A percentile compares a stretch with the other conserved stretches of the same genome.
Conservation (phyloP, 2,113 vertebrate species). For the Seriola aureovittata region DNA sequence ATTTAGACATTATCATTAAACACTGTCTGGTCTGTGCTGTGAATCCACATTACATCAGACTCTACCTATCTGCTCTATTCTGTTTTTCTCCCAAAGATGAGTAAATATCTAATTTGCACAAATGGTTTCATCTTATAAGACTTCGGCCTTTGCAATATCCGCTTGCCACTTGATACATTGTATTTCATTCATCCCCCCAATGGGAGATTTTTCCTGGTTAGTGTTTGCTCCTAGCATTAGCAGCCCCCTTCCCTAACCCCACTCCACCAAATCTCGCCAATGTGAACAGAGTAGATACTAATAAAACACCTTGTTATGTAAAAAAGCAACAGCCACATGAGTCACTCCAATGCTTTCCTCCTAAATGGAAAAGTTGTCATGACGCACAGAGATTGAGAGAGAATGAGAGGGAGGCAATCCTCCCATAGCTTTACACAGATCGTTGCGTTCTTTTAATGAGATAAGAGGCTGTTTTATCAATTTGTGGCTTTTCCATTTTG, state of each 20-base stretch:
- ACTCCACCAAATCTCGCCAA: conserved; percentile 22
- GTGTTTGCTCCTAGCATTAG: conserved; percentile 43
- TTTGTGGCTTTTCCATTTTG: conserved; percentile 29
- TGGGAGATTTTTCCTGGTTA: conserved; percentile 45
- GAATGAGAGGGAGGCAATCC: neutral
- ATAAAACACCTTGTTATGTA: conserved; percentile 59
- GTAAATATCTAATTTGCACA: conserved; percentile 68
- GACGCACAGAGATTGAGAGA: conserved; percentile 13
- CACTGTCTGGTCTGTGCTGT: conserved; percentile 47
- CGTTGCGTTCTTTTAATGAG: conserved; percentile 19
- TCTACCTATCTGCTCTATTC: conserved; percentile 9
- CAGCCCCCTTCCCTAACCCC: neutral
- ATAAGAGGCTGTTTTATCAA: conserved; percentile 12
- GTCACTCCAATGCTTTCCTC: conserved; percentile 29
- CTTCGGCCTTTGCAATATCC: conserved; percentile 61
- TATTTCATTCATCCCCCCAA: conserved; percentile 42
- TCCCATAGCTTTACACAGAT: conserved; percentile 42
- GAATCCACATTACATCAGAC: conserved; percentile 46
- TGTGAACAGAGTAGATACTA: conserved; percentile 46
- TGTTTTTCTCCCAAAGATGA: conserved; percentile 51
- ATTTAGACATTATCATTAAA: conserved; percentile 52
- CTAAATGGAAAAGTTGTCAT: conserved; percentile 49
- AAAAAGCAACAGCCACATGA: conserved; percentile 48
- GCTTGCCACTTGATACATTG: conserved; percentile 58
- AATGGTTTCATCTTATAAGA: conserved; percentile 54